Percentiles rank a stretch among this genome's conserved stretches.
phyloP scores from a whole-genome alignment of 1,140 invertebrate genomes.

The Drosophila arizonae region DNA sequence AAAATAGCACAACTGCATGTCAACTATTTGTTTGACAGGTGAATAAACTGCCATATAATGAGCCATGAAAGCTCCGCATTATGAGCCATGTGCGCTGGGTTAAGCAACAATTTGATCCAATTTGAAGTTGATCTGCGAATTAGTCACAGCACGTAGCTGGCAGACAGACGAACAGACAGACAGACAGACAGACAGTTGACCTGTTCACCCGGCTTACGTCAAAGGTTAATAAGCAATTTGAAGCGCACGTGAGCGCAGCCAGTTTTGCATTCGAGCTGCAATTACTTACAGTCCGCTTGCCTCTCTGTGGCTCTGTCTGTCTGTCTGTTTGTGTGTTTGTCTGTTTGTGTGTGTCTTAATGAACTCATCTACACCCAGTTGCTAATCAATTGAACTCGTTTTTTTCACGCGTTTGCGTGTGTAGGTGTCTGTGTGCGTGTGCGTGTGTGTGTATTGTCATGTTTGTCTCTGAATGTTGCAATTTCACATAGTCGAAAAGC shows the following conservation, averaged over 20 bases:
- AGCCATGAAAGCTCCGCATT: no score
- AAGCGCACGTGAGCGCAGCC: conserved; percentile 39
- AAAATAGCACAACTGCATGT: neutral
- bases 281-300: neutral
- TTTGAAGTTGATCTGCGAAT: conserved; percentile 22
- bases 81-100: no score
- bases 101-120: conserved; percentile 20
- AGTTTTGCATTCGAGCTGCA: conserved; percentile 40
- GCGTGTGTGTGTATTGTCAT: conserved; percentile 23
- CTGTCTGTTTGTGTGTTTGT: no score
- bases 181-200: conserved; percentile 20
- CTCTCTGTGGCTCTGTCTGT: neutral
- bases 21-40: neutral
- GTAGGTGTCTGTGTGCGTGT: conserved; percentile 1
- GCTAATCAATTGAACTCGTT: conserved; percentile 78
- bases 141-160: conserved; percentile 35
- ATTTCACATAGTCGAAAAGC: conserved; percentile 39
- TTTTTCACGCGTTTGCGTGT: conserved; percentile 28
- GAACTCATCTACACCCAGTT: conserved; percentile 68
- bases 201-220: conserved; percentile 27
- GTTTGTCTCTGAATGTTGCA: conserved; percentile 35
- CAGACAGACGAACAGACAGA: neutral
- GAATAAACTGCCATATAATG: neutral
- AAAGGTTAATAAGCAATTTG: conserved; percentile 53
- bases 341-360: neutral